Percentiles rank a stretch among this genome's conserved stretches.
Evolutionary conservation across 2,888 invertebrate genomes (phyloP).

Genomic region (Hydrotaea cyrtoneurina): DNA sequence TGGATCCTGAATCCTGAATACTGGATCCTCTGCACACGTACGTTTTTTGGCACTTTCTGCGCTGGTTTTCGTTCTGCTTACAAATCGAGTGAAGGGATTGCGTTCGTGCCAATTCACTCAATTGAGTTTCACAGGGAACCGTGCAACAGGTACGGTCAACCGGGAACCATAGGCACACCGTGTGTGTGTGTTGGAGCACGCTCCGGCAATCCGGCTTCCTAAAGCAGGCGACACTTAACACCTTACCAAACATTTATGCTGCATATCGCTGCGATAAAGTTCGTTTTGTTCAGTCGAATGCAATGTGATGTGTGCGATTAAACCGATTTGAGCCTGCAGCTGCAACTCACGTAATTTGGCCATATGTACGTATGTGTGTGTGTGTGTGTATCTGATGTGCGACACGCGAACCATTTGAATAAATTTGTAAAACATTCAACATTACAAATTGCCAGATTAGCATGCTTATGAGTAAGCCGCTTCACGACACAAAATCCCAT

Average conservation of each 20-base stretch:
- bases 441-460: constrained; percentile 60
- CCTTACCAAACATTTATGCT: neutral
- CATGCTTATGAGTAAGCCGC: constrained; percentile 54
- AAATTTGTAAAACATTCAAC: constrained; percentile 62
- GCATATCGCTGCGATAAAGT: neutral
- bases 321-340: neutral
- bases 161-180: too few relatives aligned
- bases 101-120: constrained; percentile 8
- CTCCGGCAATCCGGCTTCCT: too few relatives aligned
- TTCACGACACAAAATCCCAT: constrained; percentile 41
- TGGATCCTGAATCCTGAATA: too few relatives aligned
- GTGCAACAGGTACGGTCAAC: too few relatives aligned
- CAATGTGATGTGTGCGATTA: neutral
- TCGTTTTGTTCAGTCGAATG: too few relatives aligned
- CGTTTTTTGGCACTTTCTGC: too few relatives aligned
- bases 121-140: too few relatives aligned
- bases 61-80: too few relatives aligned
- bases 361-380: constrained; percentile 2
- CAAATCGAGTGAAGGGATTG: neutral
- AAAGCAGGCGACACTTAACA: neutral
- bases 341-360: neutral
- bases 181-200: too few relatives aligned
- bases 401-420: constrained; percentile 68
- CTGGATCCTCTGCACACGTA: too few relatives aligned
- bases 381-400: constrained; percentile 53